Base-by-base conservation (phyloP, 2,888 invertebrate genomes). In the Drosophila gaucha region DNA sequence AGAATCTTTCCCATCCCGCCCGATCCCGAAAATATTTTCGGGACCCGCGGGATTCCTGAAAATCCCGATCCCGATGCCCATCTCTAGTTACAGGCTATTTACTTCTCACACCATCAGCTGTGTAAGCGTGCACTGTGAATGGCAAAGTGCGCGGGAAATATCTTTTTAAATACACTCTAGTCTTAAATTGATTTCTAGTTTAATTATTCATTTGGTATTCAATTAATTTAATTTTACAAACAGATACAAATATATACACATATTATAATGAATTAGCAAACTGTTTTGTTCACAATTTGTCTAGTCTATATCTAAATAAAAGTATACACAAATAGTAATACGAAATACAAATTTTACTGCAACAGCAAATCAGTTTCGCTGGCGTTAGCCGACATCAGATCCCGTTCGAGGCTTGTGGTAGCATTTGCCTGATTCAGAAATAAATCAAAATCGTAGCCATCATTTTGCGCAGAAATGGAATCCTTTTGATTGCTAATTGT, bases 351-450 rank as follows among this genome's bases (percentile, higher is more conserved):
- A 9, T 18, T n/a, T 60, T 72, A 90, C 58, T 90, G 90, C 50
- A 90, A 55, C 3, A 90, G 70, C 47, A 90, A 74, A 75, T 90
- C 90, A 4, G 88, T 90, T 76, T 90, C 89, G 50, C 72, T 67
- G n/a, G 86, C 89, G 68, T 90, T 90, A 5, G 83, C 76, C 12
- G 87, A 68, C 90, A 90, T 90, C 26, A 90, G 74, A 68, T 90
- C 90, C 3, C 77, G 77, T 68, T 84, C 86, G 33, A 89, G 70
- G 43, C 80, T 78, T 1, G 78, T 80, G 3, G 71, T 75, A 26
- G 75, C 67, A 35, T 71, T 66, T 6, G 80, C 74, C 71, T 90
- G 90, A 74, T 90, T 90, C 10, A 90, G 62, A 36, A 90, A 90
- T 18, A 90, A 66, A 72, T 90, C 90, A 39, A 89, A 90, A 65